Evolutionary conservation across 1,140 invertebrate species (phyloP).

Genomic region (Drosophila gunungcola): DNA sequence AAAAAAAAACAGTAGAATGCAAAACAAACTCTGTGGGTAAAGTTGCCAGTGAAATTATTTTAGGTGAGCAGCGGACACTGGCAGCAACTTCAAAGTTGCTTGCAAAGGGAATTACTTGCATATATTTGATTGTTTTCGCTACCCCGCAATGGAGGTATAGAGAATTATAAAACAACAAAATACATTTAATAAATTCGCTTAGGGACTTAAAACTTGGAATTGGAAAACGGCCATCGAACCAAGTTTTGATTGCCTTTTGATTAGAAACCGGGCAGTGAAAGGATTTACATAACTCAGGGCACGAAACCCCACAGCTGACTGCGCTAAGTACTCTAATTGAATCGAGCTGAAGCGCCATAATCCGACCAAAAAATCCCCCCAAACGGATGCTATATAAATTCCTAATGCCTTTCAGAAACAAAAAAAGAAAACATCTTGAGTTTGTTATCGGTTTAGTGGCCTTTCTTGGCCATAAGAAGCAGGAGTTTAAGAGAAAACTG

Average conservation of each 20-base stretch:
- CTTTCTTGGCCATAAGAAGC: slow-evolving; percentile 41
- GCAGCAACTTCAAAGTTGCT: slow-evolving; percentile 64
- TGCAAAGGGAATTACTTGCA: slow-evolving; percentile 58
- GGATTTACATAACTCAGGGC: slow-evolving; percentile 59
- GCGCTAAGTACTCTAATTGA: slow-evolving; percentile 54
- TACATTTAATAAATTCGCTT: slow-evolving; percentile 60
- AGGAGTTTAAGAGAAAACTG: slow-evolving; percentile 36
- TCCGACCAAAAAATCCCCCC: slow-evolving; percentile 52
- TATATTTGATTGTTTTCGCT: slow-evolving; percentile 51
- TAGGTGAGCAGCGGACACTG: slow-evolving; percentile 59
- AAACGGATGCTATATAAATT: slow-evolving; percentile 32
- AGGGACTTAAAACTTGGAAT: slow-evolving; percentile 71
- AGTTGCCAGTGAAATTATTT: slow-evolving; percentile 67
- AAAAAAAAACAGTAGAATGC: slow-evolving; percentile 32
- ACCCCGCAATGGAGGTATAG: slow-evolving; percentile 1
- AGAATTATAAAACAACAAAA: slow-evolving; percentile 39
- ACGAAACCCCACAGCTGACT: slow-evolving; percentile 5
- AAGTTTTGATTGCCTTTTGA: slow-evolving; percentile 63
- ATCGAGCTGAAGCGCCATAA: slow-evolving; percentile 54
- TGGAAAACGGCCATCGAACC: slow-evolving; percentile 56
- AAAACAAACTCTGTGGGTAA: slow-evolving; percentile 68
- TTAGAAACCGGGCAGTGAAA: slow-evolving; percentile 49
- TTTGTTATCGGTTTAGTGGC: slow-evolving; percentile 47
- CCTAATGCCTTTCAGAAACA: slow-evolving; percentile 22
- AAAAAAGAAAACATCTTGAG: slow-evolving; percentile 24